A percentile compares a stretch with the other conserved stretches of the same genome.
These are phyloP conservation scores for Syngnathus acus DNA, from an alignment of 2,797 vertebrate species.

Conservation along the genomic window DNA sequence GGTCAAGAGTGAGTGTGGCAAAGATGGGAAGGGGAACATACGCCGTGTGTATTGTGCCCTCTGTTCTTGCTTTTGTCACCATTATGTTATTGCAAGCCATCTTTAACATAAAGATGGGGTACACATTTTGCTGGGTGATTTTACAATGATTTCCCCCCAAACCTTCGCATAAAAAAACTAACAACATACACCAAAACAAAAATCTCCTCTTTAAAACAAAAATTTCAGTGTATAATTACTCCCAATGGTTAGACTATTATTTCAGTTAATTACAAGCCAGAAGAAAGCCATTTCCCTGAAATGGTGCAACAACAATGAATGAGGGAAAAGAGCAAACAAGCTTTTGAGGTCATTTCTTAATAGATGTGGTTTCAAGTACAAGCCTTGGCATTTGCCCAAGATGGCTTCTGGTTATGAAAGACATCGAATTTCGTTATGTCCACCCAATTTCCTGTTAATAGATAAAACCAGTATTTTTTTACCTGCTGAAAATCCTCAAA, in stretches of 20 bases:
- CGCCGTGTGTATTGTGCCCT: not conserved
- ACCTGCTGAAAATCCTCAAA: too few species aligned
- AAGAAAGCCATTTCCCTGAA: not conserved
- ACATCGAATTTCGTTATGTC: not conserved
- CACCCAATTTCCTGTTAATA: not conserved
- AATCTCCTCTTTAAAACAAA: not conserved
- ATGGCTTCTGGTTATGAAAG: too few species aligned
- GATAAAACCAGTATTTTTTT: too few species aligned
- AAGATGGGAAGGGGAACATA: conserved; percentile 33
- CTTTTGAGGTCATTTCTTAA: not conserved
- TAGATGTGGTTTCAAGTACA: not conserved
- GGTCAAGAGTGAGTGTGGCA: conserved; percentile 56
- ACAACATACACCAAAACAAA: not conserved
- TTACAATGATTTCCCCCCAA: not conserved
- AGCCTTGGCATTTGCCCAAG: too few species aligned
- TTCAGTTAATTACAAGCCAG: not conserved
- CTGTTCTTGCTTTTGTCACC: conserved; percentile 20
- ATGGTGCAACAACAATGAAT: not conserved
- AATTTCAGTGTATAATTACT: not conserved
- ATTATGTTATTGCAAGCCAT: not conserved
- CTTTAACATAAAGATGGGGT: not conserved
- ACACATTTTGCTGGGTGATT: not conserved
- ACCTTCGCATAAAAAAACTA: not conserved
- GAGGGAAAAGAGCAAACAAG: not conserved
- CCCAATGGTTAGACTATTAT: not conserved